phyloP scores from a whole-genome alignment of 2,113 vertebrate genomes.

The Ageneiosus marmoratus region DNA sequence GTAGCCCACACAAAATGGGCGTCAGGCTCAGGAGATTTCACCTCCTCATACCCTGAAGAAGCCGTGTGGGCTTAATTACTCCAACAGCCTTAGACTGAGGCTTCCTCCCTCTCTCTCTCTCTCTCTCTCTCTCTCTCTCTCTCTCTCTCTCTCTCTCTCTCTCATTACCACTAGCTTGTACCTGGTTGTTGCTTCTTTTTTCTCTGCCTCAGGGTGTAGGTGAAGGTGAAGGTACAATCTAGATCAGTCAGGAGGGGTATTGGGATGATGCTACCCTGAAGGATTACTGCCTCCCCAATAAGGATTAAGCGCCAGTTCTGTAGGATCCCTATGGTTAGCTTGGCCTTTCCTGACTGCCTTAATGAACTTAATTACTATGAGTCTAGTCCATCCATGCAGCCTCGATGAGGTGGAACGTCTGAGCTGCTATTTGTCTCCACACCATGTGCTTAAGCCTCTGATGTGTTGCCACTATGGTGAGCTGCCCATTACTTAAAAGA shows the following conservation, averaged over 20 bases:
- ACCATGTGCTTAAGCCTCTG: slow-evolving; percentile 33
- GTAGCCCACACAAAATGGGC: slow-evolving; percentile 54
- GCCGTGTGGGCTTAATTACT: slow-evolving; percentile 55
- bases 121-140: not conserved
- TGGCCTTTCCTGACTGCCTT: slow-evolving; percentile 31
- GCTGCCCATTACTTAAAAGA: slow-evolving; percentile 23
- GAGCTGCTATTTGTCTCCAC: slow-evolving; percentile 33
- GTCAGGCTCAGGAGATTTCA: slow-evolving; percentile 42
- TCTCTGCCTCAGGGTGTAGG: not conserved
- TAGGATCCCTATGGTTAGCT: slow-evolving; percentile 35
- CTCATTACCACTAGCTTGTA: slow-evolving; percentile 34
- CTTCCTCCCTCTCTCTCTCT: not conserved
- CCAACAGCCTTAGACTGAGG: slow-evolving; percentile 34
- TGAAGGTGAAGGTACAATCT: slow-evolving; percentile 5
- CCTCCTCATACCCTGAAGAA: slow-evolving; percentile 45
- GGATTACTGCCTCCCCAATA: slow-evolving; percentile 39
- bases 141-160: not conserved
- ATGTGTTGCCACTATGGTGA: slow-evolving; percentile 24
- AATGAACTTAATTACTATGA: slow-evolving; percentile 51
- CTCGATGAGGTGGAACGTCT: slow-evolving; percentile 32
- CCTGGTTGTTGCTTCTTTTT: slow-evolving; percentile 24
- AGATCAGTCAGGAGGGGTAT: slow-evolving; percentile 19
- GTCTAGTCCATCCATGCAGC: slow-evolving; percentile 37
- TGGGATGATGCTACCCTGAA: slow-evolving; percentile 30
- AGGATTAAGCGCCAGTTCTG: slow-evolving; percentile 46